Conservation (phyloP, 92 coral and sea anemone species). For the Porites evermanni region DNA sequence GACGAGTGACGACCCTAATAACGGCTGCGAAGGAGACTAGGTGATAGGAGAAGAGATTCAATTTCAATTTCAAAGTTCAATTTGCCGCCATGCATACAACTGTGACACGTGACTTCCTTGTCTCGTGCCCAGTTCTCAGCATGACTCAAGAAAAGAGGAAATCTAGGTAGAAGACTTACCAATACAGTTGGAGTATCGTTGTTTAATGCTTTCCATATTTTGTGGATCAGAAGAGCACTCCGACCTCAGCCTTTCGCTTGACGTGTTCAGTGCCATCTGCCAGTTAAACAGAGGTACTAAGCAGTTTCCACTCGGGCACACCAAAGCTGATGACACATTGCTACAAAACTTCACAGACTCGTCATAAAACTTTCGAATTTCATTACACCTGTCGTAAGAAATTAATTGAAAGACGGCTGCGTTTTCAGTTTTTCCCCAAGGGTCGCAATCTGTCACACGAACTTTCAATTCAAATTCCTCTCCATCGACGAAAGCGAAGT, state of each 20-base stretch:
- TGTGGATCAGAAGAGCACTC: slow-evolving; percentile 24
- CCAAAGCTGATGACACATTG: background rate
- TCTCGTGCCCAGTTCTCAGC: background rate
- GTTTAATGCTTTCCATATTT: slow-evolving; percentile 18
- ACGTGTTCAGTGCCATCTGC: slow-evolving; percentile 7
- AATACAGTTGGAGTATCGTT: slow-evolving; percentile 3
- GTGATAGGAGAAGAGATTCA: too few species aligned
- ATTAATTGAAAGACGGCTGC: slow-evolving; percentile 7
- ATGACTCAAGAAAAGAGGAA: background rate
- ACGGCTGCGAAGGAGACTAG: too few species aligned
- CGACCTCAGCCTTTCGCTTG: background rate
- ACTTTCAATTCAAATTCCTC: slow-evolving; percentile 25
- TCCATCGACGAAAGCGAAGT: slow-evolving; percentile 31
- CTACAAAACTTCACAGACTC: slow-evolving; percentile 16
- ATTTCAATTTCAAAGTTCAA: too few species aligned
- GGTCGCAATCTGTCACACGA: slow-evolving; percentile 50
- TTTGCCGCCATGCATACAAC: too few species aligned
- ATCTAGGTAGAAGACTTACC: slow-evolving; percentile 22
- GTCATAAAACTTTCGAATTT: slow-evolving; percentile 18
- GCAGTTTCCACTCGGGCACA: slow-evolving; percentile 26
- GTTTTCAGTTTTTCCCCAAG: slow-evolving; percentile 35
- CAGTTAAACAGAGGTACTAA: slow-evolving; percentile 23
- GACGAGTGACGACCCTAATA: too few species aligned
- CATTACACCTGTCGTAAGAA: slow-evolving; percentile 25
- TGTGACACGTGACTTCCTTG: background rate